These are phyloP conservation scores for Drosophila eugracilis DNA, from an alignment of 1,140 invertebrate species.

Conservation along the genomic window DNA sequence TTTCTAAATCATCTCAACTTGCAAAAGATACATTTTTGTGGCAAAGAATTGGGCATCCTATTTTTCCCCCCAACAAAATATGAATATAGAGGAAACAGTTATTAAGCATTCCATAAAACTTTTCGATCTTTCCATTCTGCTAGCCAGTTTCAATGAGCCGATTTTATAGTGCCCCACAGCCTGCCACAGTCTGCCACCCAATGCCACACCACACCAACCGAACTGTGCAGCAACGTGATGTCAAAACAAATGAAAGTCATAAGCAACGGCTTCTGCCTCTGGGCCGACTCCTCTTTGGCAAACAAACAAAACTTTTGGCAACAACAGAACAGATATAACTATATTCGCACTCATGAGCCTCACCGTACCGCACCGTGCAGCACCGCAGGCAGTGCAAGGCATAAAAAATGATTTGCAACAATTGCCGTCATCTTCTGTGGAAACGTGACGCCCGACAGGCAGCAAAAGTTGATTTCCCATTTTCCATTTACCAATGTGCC, in stretches of 20 bases:
- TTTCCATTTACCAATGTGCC: slow-evolving; percentile 48
- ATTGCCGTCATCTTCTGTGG: slow-evolving; percentile 72
- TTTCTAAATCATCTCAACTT: background rate
- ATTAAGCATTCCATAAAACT: slow-evolving; percentile 17
- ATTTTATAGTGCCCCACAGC: slow-evolving; percentile 49
- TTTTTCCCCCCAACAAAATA: background rate
- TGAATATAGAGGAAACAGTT: background rate
- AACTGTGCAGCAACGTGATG: slow-evolving; percentile 72
- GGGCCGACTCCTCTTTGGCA: slow-evolving; percentile 50
- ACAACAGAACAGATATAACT: slow-evolving; percentile 35
- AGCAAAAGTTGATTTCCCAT: slow-evolving; percentile 59
- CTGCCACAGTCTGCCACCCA: background rate
- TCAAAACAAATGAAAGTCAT: slow-evolving; percentile 82
- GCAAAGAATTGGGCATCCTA: background rate
- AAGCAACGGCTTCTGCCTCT: slow-evolving; percentile 52
- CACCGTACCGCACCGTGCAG: too few species aligned
- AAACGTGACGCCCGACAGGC: slow-evolving; percentile 75
- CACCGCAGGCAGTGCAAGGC: slow-evolving; percentile 57
- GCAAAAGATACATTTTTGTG: background rate
- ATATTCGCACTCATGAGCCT: slow-evolving; percentile 51
- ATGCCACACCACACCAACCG: background rate
- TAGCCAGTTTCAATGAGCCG: slow-evolving; percentile 20
- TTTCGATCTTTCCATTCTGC: slow-evolving; percentile 21
- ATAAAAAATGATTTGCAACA: slow-evolving; percentile 83
- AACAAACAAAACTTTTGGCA: slow-evolving; percentile 77